Base-by-base conservation (phyloP, 23 tunicate species). In the Clavelina lepadiformis region DNA sequence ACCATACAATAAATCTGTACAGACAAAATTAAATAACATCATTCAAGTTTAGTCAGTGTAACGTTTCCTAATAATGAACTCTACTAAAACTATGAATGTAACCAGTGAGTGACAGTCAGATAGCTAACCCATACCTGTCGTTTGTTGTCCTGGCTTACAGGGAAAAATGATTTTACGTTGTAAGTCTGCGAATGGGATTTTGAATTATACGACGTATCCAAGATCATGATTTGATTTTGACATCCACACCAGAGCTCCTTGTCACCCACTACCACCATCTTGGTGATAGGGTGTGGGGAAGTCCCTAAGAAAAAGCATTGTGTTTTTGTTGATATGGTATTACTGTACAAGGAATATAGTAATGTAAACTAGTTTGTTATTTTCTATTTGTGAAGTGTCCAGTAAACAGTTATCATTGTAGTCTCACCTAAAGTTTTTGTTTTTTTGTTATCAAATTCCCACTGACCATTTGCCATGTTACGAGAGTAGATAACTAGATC, bases 231-330 rank as follows among this genome's bases (percentile, higher is more conserved):
- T 46, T 75, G 67, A 56, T 89, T 89, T 63, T 89, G 97, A 53
- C 97, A 89, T 21, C 97, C 97, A 46, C 97, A 89, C 97, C 97
- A 89, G 28, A 89, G 38, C 27, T 89, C 97, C 46, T 69, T 75
- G 4, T 72, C 79, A 18, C 68, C 68, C 4, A 89, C 91, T 20
- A 89, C 75, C 52, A 89, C 33, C 97, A 89, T 89, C 57, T 76
- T 89, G 0, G 78, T 89, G 35, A 89, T 81, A 0, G 88, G 91
- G 54, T 63, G 52, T 33, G 87, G 73, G n/a, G 94, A 72, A 51
- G 36, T 29, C 32, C 69, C 83, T 76, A 45, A 38, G 30, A 73
- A 37, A 20, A 30, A 37, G 19, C 18, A 44, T 44, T 13, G 13
- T 32, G 66, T 24, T 26, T 18, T 7, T 28, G 47, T 29, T 15